A percentile compares a stretch with the other conserved stretches of the same genome.
phyloP scores from a whole-genome alignment of 2,113 vertebrate genomes.

The Loxodonta africana region DNA sequence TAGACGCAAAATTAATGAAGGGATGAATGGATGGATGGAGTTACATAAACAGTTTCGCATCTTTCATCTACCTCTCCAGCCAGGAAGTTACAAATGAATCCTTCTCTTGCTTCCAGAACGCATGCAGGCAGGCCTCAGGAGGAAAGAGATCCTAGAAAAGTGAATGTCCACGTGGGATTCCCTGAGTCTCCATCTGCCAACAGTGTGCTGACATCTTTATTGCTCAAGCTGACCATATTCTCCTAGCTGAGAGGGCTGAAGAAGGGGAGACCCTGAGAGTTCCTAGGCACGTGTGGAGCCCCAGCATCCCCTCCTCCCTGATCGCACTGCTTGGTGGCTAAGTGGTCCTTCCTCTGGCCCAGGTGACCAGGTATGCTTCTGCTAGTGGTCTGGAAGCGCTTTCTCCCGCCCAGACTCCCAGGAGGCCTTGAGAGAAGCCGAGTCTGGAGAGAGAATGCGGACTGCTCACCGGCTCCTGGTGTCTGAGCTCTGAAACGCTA shows the following conservation, averaged over 20 bases:
- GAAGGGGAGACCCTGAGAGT: neutral
- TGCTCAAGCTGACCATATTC: neutral
- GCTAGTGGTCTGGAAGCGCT: conserved; percentile 47
- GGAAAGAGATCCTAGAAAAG: neutral
- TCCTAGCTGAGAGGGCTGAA: neutral
- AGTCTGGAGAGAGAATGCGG: neutral
- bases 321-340: neutral
- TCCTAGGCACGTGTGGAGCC: neutral
- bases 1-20: conserved; percentile 33
- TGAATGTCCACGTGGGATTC: neutral
- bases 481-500: neutral
- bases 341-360: neutral
- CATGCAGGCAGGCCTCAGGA: neutral
- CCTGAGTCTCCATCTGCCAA: neutral
- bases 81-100: neutral
- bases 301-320: neutral
- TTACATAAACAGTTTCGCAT: conserved; percentile 12
- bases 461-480: neutral
- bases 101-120: neutral
- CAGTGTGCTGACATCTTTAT: neutral
- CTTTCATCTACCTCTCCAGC: neutral
- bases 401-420: neutral
- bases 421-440: conserved; percentile 35
- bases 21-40: neutral
- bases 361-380: neutral